A percentile compares a stretch with the other conserved stretches of the same genome.
These are phyloP conservation scores for Dryas iulia DNA, from an alignment of 1,140 invertebrate genomes.

Conservation along the genomic window DNA sequence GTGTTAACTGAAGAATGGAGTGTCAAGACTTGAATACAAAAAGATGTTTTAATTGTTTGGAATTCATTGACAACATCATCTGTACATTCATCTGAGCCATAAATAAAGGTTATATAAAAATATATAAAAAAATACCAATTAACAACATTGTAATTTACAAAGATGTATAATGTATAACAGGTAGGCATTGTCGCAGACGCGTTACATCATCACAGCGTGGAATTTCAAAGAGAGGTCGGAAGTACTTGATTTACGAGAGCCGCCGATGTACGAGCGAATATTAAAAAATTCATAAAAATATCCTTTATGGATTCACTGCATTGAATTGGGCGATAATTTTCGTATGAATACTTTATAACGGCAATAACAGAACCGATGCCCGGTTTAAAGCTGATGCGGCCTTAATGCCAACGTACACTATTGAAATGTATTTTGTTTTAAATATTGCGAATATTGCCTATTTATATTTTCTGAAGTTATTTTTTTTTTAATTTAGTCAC, in stretches of 20 bases:
- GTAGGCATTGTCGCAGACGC: constrained; percentile 63
- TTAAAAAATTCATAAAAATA: constrained; percentile 76
- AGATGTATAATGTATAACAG: background rate
- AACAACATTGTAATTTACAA: background rate
- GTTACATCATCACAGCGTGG: constrained; percentile 62
- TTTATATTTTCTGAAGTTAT: background rate
- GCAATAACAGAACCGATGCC: constrained; percentile 12
- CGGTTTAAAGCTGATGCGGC: background rate
- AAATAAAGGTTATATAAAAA: too few species aligned
- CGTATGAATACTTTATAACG: constrained; percentile 22
- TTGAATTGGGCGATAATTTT: constrained; percentile 23
- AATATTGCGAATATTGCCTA: background rate
- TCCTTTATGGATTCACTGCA: constrained; percentile 41
- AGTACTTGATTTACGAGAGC: constrained; percentile 72
- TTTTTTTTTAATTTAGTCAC: background rate
- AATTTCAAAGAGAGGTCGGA: constrained; percentile 69
- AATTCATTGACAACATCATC: too few species aligned
- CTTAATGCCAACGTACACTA: background rate
- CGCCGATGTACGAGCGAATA: constrained; percentile 55
- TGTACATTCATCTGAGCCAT: too few species aligned
- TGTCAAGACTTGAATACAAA: too few species aligned
- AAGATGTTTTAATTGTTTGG: too few species aligned
- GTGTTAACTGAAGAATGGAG: too few species aligned
- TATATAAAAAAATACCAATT: background rate
- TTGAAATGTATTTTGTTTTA: background rate